Percentiles rank a stretch among this genome's conserved stretches.
phyloP scores from a whole-genome alignment of 2,888 invertebrate species.

The Cloeon dipterum region DNA sequence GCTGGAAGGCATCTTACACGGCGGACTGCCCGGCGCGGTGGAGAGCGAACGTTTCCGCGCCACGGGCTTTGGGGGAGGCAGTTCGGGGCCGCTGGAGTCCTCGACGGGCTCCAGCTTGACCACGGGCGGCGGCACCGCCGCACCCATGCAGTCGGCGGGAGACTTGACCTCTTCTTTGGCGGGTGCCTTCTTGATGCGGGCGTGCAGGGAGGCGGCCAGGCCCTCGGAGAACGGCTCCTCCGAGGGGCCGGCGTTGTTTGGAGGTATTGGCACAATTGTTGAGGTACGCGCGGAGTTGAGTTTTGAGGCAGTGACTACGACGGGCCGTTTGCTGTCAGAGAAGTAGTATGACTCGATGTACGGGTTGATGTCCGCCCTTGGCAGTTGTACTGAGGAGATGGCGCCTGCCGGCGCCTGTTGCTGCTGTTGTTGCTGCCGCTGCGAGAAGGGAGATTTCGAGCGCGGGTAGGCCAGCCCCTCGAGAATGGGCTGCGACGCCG shows the following conservation, averaged over 20 bases:
- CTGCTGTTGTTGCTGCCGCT: conserved; percentile 5
- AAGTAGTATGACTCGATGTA: conserved; percentile 50
- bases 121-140: background rate
- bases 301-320: conserved; percentile 1
- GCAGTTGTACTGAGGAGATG: conserved; percentile 27
- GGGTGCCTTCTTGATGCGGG: conserved; percentile 37
- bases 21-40: background rate
- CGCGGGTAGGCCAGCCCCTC: conserved; percentile 11
- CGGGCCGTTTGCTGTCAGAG: conserved; percentile 30
- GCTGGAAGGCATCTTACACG: background rate
- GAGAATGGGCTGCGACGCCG: conserved; percentile 6
- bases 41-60: background rate
- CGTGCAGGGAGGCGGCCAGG: conserved; percentile 60
- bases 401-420: conserved; percentile 6
- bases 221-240: no score
- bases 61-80: no score
- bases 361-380: conserved; percentile 45
- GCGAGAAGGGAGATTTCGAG: conserved; percentile 8
- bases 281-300: background rate
- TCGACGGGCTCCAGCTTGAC: background rate
- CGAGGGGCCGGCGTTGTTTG: no score
- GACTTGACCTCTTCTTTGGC: background rate
- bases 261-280: no score
- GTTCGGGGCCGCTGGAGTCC: background rate
- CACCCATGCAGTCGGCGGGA: background rate